Evolutionary conservation across 2,113 vertebrate genomes (phyloP).

Genomic region (Seriola dumerili): DNA sequence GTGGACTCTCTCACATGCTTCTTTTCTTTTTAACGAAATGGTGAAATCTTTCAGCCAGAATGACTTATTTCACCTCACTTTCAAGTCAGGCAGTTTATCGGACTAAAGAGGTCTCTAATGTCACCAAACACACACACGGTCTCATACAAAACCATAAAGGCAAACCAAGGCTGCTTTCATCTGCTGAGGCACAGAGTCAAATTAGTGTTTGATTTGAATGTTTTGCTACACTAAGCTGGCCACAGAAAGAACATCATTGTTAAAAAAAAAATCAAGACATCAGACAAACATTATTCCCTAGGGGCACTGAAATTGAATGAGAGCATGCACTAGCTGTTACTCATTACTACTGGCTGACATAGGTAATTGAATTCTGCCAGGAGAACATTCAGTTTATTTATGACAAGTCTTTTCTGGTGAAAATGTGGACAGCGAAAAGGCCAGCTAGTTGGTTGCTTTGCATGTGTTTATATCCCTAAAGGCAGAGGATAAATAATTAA

Average conservation of each 20-base stretch:
- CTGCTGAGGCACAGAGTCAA: constrained; percentile 67
- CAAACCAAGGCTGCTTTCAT: constrained; percentile 66
- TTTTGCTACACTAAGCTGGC: constrained; percentile 69
- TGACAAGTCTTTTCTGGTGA: constrained; percentile 53
- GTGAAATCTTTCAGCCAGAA: constrained; percentile 36
- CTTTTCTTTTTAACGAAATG: constrained; percentile 3
- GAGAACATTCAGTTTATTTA: constrained; percentile 77
- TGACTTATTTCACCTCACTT: constrained; percentile 42
- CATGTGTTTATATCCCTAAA: constrained; percentile 13
- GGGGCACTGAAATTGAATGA: constrained; percentile 80
- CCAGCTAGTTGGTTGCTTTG: constrained; percentile 14
- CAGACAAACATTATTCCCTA: constrained; percentile 67
- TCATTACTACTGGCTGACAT: constrained; percentile 77
- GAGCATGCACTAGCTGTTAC: constrained; percentile 77
- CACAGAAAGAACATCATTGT: constrained; percentile 69
- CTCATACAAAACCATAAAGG: constrained; percentile 54
- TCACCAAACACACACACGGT: constrained; percentile 27
- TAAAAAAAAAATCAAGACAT: constrained; percentile 63
- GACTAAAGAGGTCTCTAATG: constrained; percentile 48
- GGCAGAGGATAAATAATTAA: constrained; percentile 26
- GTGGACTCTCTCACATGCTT: background rate
- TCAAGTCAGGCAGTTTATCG: constrained; percentile 61
- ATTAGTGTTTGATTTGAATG: constrained; percentile 74
- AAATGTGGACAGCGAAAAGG: constrained; percentile 43
- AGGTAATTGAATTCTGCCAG: constrained; percentile 79